Evolutionary conservation across 2,113 vertebrate species (phyloP).

Genomic region (Elanoides forficatus): DNA sequence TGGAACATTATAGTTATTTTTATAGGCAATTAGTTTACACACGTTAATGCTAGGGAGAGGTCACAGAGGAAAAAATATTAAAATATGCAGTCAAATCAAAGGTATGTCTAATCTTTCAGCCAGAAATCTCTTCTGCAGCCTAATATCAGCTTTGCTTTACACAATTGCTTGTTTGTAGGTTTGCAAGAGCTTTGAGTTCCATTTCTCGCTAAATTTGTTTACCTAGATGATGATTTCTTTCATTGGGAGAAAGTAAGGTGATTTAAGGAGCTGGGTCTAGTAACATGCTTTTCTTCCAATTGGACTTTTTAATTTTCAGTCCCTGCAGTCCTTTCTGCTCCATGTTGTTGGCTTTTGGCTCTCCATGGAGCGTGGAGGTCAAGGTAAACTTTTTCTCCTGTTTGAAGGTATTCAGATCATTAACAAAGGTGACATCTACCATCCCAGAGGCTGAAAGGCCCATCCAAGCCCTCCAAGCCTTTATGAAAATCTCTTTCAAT

Average conservation of each 20-base stretch:
- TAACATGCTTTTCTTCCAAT: rapidly evolving
- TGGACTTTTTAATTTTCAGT: not conserved
- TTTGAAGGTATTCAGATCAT: not conserved
- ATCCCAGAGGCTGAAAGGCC: not conserved
- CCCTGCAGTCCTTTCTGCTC: not conserved
- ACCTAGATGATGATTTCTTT: not conserved
- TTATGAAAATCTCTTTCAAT: not conserved
- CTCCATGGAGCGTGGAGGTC: not conserved
- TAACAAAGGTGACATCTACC: not conserved
- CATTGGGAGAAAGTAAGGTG: rapidly evolving
- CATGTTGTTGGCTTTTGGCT: not conserved
- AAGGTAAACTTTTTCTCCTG: not conserved
- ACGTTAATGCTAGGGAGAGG: not conserved
- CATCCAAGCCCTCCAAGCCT: not conserved
- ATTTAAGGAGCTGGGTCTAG: not conserved
- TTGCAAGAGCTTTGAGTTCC: not conserved
- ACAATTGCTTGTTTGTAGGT: rapidly evolving
- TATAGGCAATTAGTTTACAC: not conserved
- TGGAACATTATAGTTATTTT: not conserved
- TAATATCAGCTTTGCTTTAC: not conserved
- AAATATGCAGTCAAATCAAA: not conserved
- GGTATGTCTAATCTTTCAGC: not conserved
- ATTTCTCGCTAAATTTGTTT: not conserved
- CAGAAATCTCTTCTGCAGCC: not conserved
- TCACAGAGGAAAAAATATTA: not conserved